phyloP scores from a whole-genome alignment of 2,113 vertebrate genomes.

The Smithornis capensis region DNA sequence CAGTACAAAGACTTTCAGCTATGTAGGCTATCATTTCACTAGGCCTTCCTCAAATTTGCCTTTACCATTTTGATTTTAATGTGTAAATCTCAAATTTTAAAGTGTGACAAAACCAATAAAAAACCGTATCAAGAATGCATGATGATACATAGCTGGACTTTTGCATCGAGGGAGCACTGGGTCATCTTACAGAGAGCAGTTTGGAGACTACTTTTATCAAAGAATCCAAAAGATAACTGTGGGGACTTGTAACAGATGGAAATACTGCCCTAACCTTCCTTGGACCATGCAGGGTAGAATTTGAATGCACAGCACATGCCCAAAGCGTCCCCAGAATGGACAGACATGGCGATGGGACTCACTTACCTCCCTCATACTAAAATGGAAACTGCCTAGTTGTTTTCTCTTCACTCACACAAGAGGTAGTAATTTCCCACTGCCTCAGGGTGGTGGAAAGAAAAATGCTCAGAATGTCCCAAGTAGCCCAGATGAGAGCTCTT shows the following conservation, averaged over 20 bases:
- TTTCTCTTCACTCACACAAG: neutral
- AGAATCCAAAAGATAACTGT: neutral
- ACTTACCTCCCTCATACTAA: neutral
- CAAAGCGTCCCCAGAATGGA: neutral
- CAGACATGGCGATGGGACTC: neutral
- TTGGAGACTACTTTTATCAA: neutral
- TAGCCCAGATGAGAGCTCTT: neutral
- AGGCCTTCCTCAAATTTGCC: neutral
- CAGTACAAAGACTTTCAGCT: neutral
- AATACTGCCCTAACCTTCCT: neutral
- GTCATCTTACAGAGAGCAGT: neutral
- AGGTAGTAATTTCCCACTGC: conserved; percentile 9
- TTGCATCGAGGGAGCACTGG: neutral
- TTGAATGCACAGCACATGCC: rapidly evolving
- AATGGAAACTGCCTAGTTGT: neutral
- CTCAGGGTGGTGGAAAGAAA: neutral
- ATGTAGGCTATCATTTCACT: neutral
- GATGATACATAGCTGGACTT: neutral
- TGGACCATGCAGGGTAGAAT: neutral
- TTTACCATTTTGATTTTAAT: neutral
- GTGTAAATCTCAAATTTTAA: neutral
- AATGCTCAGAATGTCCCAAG: conserved; percentile 28
- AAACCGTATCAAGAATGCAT: rapidly evolving
- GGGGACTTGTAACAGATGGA: neutral
- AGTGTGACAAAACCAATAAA: neutral